Conservation (phyloP, 2,888 invertebrate genomes). For the Colletes collaris region DNA sequence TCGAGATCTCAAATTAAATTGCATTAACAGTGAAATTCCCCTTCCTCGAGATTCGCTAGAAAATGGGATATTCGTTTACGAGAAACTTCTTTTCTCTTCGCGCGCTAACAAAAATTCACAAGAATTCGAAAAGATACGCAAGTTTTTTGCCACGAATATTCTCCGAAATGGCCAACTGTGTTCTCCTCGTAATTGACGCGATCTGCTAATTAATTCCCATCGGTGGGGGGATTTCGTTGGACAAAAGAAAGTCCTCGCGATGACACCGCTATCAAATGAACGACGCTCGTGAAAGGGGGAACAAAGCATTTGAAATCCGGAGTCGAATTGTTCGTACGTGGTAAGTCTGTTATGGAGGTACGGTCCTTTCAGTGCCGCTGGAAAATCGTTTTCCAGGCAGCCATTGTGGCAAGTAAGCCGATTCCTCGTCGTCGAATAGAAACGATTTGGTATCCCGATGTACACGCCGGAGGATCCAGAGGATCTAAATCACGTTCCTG, state of each 20-base stretch:
- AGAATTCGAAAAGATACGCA: too few relatives aligned
- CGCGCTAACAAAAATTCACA: too few relatives aligned
- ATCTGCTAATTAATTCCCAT: conserved; percentile 21
- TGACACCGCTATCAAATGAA: conserved; percentile 3
- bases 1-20: too few relatives aligned
- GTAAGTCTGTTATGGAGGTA: conserved; percentile 68
- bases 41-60: too few relatives aligned
- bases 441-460: conserved; percentile 69
- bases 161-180: too few relatives aligned
- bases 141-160: too few relatives aligned
- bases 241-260: conserved; percentile 1
- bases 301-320: conserved; percentile 51
- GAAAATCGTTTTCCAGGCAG: conserved; percentile 66
- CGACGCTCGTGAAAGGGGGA: conserved; percentile 30
- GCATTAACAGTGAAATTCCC: too few relatives aligned
- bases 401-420: conserved; percentile 70
- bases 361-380: conserved; percentile 57
- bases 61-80: too few relatives aligned
- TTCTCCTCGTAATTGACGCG: background rate
- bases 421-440: conserved; percentile 69
- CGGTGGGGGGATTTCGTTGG: background rate
- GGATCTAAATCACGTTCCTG: conserved; percentile 58
- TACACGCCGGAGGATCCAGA: conserved; percentile 53
- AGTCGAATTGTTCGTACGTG: conserved; percentile 67
- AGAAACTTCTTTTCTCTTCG: too few relatives aligned